Conservation (phyloP, 2,113 vertebrate species). For the Rutilus rutilus region DNA sequence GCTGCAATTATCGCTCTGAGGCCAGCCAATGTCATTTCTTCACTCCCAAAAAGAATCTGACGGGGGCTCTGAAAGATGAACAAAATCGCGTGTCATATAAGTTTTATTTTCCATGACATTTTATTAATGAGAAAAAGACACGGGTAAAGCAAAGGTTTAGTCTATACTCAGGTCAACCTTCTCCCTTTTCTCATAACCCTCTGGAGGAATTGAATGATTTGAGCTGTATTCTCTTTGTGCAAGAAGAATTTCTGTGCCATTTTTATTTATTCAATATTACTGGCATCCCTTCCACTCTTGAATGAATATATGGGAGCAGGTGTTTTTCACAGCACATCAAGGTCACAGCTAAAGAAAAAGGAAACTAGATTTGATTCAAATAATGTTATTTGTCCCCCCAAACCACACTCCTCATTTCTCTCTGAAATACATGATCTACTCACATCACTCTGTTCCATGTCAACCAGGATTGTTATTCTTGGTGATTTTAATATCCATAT, state of each 20-base stretch:
- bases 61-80: not conserved
- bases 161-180: not conserved
- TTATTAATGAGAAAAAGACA: slow-evolving; percentile 38
- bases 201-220: not conserved
- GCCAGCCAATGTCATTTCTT: slow-evolving; percentile 17
- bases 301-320: not conserved
- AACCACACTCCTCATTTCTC: no score
- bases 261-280: not conserved
- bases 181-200: not conserved
- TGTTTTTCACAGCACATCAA: not conserved
- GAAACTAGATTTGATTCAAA: not conserved
- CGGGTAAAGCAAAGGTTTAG: slow-evolving; percentile 1
- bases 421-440: no score
- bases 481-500: no score
- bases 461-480: no score
- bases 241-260: not conserved
- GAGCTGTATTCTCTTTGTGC: not conserved
- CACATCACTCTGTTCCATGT: no score
- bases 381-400: not conserved
- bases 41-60: not conserved
- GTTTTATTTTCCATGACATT: slow-evolving; percentile 24
- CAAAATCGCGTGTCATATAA: slow-evolving; percentile 41
- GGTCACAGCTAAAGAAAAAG: not conserved
- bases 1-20: slow-evolving; percentile 30
- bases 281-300: not conserved